Conservation (phyloP, 2,888 invertebrate genomes). For the Cecidostiba fungosa region DNA sequence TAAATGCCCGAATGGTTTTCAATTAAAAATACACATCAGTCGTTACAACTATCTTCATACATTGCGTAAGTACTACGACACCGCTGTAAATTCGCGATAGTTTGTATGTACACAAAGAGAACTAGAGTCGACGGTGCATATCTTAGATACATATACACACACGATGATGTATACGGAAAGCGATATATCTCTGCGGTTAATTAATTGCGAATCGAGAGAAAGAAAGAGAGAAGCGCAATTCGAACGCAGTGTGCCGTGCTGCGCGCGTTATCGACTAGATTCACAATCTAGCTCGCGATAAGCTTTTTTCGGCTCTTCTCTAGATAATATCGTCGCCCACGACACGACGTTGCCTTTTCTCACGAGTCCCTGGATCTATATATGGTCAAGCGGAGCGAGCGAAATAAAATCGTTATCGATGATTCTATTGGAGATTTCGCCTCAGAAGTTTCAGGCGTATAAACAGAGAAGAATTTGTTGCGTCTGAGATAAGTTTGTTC, state of each 20-base stretch:
- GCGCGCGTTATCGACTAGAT: constrained; percentile 6
- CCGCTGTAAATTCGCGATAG: neutral
- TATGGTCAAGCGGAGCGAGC: neutral
- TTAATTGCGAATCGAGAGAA: constrained; percentile 16
- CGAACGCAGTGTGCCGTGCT: neutral
- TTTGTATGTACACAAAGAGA: neutral
- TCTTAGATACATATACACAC: neutral
- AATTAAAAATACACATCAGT: neutral
- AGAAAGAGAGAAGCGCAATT: constrained; percentile 3
- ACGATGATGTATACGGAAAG: neutral
- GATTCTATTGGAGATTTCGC: neutral
- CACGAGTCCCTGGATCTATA: neutral
- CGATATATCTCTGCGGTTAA: constrained; percentile 13
- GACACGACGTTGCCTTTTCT: constrained; percentile 6
- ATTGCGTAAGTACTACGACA: neutral
- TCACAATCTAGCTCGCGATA: neutral
- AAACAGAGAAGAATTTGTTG: neutral
- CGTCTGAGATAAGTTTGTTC: neutral
- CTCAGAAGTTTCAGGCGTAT: neutral
- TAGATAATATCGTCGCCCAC: neutral
- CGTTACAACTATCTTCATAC: neutral
- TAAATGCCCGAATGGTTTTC: neutral
- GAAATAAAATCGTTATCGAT: neutral
- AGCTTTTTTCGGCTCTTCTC: neutral
- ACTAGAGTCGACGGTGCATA: neutral